Evolutionary conservation across 2,888 invertebrate genomes (phyloP).

Genomic region (Xylocampa areola): DNA sequence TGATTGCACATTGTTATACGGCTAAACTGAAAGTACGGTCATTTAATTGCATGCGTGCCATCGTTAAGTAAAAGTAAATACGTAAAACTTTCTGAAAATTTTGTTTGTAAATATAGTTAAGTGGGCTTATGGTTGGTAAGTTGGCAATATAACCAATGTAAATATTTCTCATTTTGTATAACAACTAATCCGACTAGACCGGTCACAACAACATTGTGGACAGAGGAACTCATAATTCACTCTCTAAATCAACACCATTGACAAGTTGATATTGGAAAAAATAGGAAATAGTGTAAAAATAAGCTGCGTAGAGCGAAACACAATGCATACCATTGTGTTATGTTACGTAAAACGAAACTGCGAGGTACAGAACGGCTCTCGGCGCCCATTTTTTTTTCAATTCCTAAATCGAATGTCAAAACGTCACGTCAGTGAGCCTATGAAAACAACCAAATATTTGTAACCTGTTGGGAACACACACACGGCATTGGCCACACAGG

Average conservation of each 20-base stretch:
- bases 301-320: conserved; percentile 66
- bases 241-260: conserved; percentile 80
- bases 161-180: conserved; percentile 31
- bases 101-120: conserved; percentile 5
- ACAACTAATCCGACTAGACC: conserved; percentile 65
- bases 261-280: conserved; percentile 75
- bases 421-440: conserved; percentile 84
- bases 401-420: conserved; percentile 76
- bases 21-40: not conserved
- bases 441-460: conserved; percentile 86
- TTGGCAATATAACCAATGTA: conserved; percentile 9
- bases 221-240: conserved; percentile 83
- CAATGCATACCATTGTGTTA: conserved; percentile 75
- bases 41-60: conserved; percentile 1
- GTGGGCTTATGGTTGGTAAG: not conserved
- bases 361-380: conserved; percentile 56
- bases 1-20: conserved; percentile 29
- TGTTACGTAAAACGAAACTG: conserved; percentile 64
- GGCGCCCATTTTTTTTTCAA: conserved; percentile 78
- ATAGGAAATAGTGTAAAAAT: conserved; percentile 78
- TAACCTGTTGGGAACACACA: conserved; percentile 75
- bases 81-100: not conserved
- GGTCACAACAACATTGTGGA: conserved; percentile 71
- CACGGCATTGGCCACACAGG: conserved; percentile 86
- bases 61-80: not conserved